These are phyloP conservation scores for Ferrisia virgata DNA, from an alignment of 2,888 invertebrate genomes.

Conservation along the genomic window DNA sequence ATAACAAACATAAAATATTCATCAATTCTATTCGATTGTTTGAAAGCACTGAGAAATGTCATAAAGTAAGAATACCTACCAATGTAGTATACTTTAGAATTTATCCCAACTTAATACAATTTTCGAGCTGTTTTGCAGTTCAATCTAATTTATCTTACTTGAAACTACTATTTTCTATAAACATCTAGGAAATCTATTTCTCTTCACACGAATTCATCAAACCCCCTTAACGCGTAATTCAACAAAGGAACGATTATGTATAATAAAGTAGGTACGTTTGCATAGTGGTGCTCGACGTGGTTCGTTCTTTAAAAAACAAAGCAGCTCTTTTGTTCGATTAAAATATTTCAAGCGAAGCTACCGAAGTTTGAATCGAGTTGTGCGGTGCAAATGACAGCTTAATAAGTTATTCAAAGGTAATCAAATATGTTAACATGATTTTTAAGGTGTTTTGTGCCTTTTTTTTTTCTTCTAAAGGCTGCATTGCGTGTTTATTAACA, in stretches of 20 bases:
- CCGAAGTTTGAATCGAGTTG: neutral
- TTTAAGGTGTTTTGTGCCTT: neutral
- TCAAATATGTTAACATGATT: neutral
- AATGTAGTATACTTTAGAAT: neutral
- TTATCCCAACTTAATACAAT: neutral
- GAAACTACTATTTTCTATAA: neutral
- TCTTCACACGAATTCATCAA: neutral
- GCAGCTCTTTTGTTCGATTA: neutral
- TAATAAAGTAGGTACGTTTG: neutral
- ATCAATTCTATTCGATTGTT: neutral
- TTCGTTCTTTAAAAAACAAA: neutral
- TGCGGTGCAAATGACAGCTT: neutral
- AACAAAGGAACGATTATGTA: neutral
- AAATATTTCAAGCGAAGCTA: neutral
- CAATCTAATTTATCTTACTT: constrained; percentile 19
- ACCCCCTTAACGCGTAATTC: neutral
- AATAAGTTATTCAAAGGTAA: neutral
- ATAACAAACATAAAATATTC: neutral
- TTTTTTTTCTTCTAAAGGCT: too few relatives aligned
- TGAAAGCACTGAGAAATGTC: constrained; percentile 22
- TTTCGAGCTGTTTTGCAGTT: constrained; percentile 17
- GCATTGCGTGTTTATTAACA: too few relatives aligned
- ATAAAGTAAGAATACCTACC: neutral
- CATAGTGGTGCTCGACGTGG: neutral
- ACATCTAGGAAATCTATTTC: neutral